These are phyloP conservation scores for Diacarnus erythraeanus DNA, from an alignment of 37 sponge, comb jelly and placozoan genomes.

Conservation along the genomic window DNA sequence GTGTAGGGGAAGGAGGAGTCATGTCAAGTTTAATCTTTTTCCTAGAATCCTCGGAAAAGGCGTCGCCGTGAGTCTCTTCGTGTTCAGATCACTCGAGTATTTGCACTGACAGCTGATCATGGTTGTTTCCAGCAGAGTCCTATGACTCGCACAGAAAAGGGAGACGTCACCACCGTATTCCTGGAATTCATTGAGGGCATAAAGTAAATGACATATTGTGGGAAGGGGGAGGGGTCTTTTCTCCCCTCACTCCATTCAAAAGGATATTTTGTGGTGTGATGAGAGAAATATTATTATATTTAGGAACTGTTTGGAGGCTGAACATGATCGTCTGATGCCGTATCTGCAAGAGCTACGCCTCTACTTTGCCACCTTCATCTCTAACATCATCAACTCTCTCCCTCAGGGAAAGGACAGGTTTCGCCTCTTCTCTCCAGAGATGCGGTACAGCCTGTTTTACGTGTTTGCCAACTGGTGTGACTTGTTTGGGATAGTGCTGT, in stretches of 20 bases:
- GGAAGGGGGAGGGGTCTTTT: neutral
- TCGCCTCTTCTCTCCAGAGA: conserved; percentile 46
- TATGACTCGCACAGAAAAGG: conserved; percentile 56
- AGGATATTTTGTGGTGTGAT: too few species aligned
- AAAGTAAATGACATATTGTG: conserved; percentile 70
- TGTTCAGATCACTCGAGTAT: conserved; percentile 75
- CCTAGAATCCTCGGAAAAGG: conserved; percentile 25
- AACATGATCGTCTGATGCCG: conserved; percentile 47
- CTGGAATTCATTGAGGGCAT: conserved; percentile 77
- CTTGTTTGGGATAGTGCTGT: conserved; percentile 29
- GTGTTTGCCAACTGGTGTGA: conserved; percentile 80
- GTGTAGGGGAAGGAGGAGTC: neutral
- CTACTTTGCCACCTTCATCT: conserved; percentile 59
- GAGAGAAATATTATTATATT: too few species aligned
- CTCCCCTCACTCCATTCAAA: neutral
- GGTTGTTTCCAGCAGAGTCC: conserved; percentile 75
- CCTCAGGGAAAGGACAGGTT: conserved; percentile 46
- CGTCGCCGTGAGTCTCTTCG: conserved; percentile 59
- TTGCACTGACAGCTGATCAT: conserved; percentile 77
- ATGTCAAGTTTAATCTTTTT: neutral
- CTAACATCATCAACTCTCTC: conserved; percentile 66
- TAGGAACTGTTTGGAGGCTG: conserved; percentile 69
- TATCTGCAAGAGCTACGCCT: conserved; percentile 56
- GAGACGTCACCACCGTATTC: conserved; percentile 50
- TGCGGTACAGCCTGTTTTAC: conserved; percentile 63